Base-by-base conservation (phyloP, 1,140 invertebrate species). In the Bombus soroeensis region DNA sequence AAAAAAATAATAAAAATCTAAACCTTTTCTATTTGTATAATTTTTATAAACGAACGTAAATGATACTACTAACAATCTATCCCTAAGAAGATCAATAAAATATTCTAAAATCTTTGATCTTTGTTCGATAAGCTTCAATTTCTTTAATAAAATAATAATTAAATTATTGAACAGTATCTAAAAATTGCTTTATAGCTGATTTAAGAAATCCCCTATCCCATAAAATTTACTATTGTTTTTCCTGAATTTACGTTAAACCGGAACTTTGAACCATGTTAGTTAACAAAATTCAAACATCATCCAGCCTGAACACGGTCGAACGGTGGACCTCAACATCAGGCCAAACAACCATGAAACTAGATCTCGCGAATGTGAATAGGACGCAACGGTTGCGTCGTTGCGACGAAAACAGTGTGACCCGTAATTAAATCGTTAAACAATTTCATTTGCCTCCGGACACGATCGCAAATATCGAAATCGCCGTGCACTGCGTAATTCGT, bases 371-470 rank as follows among this genome's bases (percentile, higher is more conserved):
- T n/a, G n/a, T 64, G 57, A 34, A 62, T 37, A 57, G 39, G 5
- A n/a, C n/a, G 22, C 3, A 15, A 47, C n/a, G 32, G 32, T 13
- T 66, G 34, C 8, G 18, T 59, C 34, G 53, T 62, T 59, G 37
- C 34, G 4, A 34, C 75, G 59, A 32, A 41, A 70, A 80, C 78
- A n/a, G 34, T 28, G 47, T 22, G 22, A 28, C 47, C 4, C 25
- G 75, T 59, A 84, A 84, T 84, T 84, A 47, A 72, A 77, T 83
- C 32, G 32, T 39, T 53, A 53, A 68, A 83, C 71, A 64, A 66
- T 75, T 64, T 59, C 32, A 25, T 47, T 22, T n/a, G 22, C 1
- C 53, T 8, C 10, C 12, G 28, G 8, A 59, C 41, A 41, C 32
- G 81, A 83, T 59, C 28, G 25, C 72, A 64, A 77, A 76, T 68